phyloP scores from a whole-genome alignment of 1,140 invertebrate genomes.

The Drosophila burlai region DNA sequence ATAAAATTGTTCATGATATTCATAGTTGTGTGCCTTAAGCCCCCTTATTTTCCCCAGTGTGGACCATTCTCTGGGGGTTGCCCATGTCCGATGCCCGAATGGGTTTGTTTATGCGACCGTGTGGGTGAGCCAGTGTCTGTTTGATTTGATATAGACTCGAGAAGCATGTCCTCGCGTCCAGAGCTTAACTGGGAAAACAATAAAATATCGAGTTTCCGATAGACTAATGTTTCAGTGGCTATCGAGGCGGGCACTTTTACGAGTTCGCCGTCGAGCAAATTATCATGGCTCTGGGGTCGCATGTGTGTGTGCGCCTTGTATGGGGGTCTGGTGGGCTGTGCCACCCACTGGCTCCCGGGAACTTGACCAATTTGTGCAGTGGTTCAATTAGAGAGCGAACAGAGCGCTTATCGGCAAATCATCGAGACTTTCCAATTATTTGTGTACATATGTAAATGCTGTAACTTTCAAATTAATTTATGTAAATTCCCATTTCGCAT shows the following conservation, averaged over 20 bases:
- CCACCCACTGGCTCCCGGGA: background rate
- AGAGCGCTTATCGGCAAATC: slow-evolving; percentile 64
- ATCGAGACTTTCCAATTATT: slow-evolving; percentile 68
- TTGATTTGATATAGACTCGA: slow-evolving; percentile 61
- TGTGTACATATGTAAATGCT: slow-evolving; percentile 62
- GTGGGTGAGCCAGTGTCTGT: slow-evolving; percentile 40
- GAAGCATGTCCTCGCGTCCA: slow-evolving; percentile 51
- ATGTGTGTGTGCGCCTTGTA: slow-evolving; percentile 12
- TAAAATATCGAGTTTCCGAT: slow-evolving; percentile 63
- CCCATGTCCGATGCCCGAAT: slow-evolving; percentile 38
- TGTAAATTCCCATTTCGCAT: slow-evolving; percentile 69
- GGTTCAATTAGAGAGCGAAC: slow-evolving; percentile 47
- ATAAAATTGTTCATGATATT: too few species aligned
- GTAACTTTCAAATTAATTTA: slow-evolving; percentile 72
- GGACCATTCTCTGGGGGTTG: slow-evolving; percentile 28
- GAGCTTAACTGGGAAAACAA: slow-evolving; percentile 59
- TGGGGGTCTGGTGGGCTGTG: background rate
- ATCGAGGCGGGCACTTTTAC: slow-evolving; percentile 54
- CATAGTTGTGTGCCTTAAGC: too few species aligned
- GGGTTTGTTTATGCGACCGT: slow-evolving; percentile 32
- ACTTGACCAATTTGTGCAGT: slow-evolving; percentile 47
- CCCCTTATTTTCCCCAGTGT: slow-evolving; percentile 4
- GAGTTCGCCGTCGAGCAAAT: slow-evolving; percentile 46
- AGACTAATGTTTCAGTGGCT: slow-evolving; percentile 58
- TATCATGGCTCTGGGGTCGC: slow-evolving; percentile 21